A percentile compares a stretch with the other conserved stretches of the same genome.
These are phyloP conservation scores for Heptranchias perlo DNA, from an alignment of 2,113 vertebrate genomes.

Conservation along the genomic window DNA sequence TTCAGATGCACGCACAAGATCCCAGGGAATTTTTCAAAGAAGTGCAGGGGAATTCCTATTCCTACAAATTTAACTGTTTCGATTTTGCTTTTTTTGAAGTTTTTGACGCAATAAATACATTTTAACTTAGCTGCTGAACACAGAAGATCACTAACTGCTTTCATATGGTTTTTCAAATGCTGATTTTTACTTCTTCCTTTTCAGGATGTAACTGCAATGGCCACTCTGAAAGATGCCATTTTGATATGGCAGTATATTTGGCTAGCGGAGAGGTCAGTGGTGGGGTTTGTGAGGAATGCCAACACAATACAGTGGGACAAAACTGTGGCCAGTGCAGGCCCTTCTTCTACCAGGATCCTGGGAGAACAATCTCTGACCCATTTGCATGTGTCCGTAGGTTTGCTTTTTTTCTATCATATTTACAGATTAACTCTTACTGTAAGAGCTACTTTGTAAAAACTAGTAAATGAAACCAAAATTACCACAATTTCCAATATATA, in stretches of 20 bases:
- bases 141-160: background rate
- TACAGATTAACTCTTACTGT: background rate
- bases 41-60: background rate
- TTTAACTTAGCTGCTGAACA: background rate
- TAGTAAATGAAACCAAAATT: background rate
- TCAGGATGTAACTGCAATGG: slow-evolving; percentile 73
- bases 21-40: background rate
- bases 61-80: background rate
- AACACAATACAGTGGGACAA: slow-evolving; percentile 63
- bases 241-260: slow-evolving; percentile 56
- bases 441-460: background rate
- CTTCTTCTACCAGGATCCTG: slow-evolving; percentile 66
- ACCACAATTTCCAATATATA: background rate
- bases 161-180: background rate
- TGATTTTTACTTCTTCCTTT: slow-evolving; percentile 34
- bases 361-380: slow-evolving; percentile 55
- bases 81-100: background rate
- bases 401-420: background rate
- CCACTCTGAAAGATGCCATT: slow-evolving; percentile 75
- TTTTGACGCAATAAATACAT: background rate
- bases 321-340: slow-evolving; percentile 68
- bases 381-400: slow-evolving; percentile 64
- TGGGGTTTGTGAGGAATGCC: slow-evolving; percentile 74
- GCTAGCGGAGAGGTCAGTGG: slow-evolving; percentile 58
- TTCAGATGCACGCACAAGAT: background rate